Conservation (phyloP, 1,140 invertebrate genomes). For the Conus betulinus region DNA sequence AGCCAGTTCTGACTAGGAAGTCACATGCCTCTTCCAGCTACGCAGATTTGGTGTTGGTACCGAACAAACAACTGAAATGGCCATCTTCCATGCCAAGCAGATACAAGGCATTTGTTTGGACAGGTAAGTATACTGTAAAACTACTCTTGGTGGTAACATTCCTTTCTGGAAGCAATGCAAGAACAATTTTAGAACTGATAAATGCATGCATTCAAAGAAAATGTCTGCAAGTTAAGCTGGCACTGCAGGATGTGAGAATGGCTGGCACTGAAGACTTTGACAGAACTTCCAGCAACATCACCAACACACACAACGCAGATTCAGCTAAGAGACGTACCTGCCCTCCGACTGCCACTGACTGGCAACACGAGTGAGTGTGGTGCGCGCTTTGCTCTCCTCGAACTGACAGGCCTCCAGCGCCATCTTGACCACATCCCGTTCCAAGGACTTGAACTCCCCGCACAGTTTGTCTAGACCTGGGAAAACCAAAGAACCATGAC, state of each 20-base stretch:
- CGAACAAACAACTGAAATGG: too few species aligned
- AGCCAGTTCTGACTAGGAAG: too few species aligned
- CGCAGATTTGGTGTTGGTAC: too few species aligned
- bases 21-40: too few species aligned
- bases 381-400: background rate
- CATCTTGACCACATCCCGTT: constrained; percentile 8
- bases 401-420: constrained; percentile 33
- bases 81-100: too few species aligned
- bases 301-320: background rate
- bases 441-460: constrained; percentile 14
- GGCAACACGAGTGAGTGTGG: background rate
- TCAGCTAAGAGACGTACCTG: background rate
- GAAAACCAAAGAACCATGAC: too few species aligned
- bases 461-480: constrained; percentile 1
- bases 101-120: too few species aligned
- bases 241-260: background rate
- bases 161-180: too few species aligned
- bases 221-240: background rate
- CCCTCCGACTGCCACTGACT: background rate
- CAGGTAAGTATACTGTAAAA: too few species aligned
- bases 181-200: too few species aligned
- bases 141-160: too few species aligned
- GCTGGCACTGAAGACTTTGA: background rate
- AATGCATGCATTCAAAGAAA: background rate
- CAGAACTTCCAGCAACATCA: background rate